Evolutionary conservation across 2,888 invertebrate species (phyloP).

Genomic region (Dioctria linearis): DNA sequence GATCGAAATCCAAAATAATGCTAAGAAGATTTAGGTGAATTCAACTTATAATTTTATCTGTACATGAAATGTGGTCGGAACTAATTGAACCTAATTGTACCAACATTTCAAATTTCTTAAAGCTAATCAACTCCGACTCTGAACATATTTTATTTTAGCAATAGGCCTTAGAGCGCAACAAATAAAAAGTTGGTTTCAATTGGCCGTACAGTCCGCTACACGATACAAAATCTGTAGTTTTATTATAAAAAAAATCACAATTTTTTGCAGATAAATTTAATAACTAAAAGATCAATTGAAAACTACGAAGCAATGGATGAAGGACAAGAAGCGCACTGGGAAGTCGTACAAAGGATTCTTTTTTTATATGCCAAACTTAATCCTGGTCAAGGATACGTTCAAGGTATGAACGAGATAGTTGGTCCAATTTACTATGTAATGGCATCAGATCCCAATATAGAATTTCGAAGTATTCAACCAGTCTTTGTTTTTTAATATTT

Average conservation of each 20-base stretch:
- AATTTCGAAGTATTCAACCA: constrained; percentile 79
- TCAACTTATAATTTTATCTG: too few relatives aligned
- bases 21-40: too few relatives aligned
- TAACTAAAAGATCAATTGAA: constrained; percentile 82
- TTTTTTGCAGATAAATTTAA: constrained; percentile 76
- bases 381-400: constrained; percentile 95
- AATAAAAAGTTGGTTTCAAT: too few relatives aligned
- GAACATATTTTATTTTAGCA: too few relatives aligned
- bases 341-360: constrained; percentile 96
- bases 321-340: constrained; percentile 98
- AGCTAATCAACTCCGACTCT: too few relatives aligned
- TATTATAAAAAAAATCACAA: constrained; percentile 22
- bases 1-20: too few relatives aligned
- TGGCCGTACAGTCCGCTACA: too few relatives aligned
- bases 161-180: too few relatives aligned
- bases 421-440: constrained; percentile 99
- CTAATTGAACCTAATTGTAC: too few relatives aligned
- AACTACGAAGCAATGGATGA: constrained; percentile 89
- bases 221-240: neutral
- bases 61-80: too few relatives aligned
- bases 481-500: constrained; percentile 4
- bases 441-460: constrained; percentile 87
- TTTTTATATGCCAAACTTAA: constrained; percentile 98
- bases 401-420: constrained; percentile 99
- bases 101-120: too few relatives aligned